Base-by-base conservation (phyloP, 2,113 vertebrate genomes). In the Heterotis niloticus region DNA sequence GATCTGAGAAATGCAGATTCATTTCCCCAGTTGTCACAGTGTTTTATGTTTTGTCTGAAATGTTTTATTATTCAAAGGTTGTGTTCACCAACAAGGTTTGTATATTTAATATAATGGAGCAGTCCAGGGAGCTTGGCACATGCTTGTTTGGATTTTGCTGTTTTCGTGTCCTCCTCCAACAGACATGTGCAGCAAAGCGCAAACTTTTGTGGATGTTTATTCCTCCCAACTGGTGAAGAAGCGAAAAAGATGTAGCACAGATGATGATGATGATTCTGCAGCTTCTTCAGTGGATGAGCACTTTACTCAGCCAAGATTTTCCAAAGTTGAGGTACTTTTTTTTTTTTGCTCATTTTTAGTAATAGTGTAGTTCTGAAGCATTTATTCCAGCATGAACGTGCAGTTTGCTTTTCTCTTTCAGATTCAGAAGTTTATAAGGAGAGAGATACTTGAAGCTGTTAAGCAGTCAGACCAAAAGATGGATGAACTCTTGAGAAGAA, bases 381-480 rank as follows among this genome's bases (percentile, higher is more conserved):
- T 67, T 17, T 3, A 78, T 52, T 64, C 11, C 62, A n/a, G 4
- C 44, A 12, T 64, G 54, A 44, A 20, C 13, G 26, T 77, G 4
- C 5, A 56, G 24, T 52, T 65, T 54, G 51, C 9, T 2, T 74
- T 69, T 60, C 60, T 56, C 17, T 68, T 66, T 24, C 79, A 80
- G 79, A 76, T 80, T 68, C 79, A 76, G 54, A 64, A 80, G 14
- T 26, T 80, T 56, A 69, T 80, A 60, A 75, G 29, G 56, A 56
- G 69, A 59, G 73, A 80, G 64, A 62, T 75, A 13, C 20, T 76
- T 62, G 79, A 64, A 20, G 13, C 34, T 5, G 10, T 76, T 20
- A 69, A 80, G 57, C 73, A 69, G 74, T 76, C 65, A 14, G 79
- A 80, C 9, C 26, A 60, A 64, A 80, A 80, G 79, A 76, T 80